Evolutionary conservation across 2,797 vertebrate species (phyloP).

Genomic region (Poeciliopsis infans): DNA sequence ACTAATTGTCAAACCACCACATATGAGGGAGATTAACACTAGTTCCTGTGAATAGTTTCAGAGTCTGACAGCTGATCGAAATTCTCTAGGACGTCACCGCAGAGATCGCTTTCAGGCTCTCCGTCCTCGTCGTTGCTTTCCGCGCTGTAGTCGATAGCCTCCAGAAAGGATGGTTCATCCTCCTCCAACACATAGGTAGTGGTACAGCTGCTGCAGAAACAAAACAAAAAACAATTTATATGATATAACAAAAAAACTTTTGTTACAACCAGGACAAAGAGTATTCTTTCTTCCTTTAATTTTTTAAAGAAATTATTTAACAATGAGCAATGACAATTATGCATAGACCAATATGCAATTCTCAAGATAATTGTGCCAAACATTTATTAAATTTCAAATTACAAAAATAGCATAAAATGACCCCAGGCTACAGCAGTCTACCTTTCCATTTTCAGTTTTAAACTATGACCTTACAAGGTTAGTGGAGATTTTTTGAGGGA

Average conservation of each 20-base stretch:
- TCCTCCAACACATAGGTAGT: conserved; percentile 95
- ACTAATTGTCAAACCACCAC: conserved; percentile 21
- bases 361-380: neutral
- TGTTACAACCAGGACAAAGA: neutral
- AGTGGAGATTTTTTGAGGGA: neutral
- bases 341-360: neutral
- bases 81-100: conserved; percentile 81
- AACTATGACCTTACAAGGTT: neutral
- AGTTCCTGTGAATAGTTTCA: conserved; percentile 81
- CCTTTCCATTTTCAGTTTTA: neutral
- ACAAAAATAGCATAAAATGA: neutral
- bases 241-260: neutral
- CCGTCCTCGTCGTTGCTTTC: conserved; percentile 90
- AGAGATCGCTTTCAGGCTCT: conserved; percentile 85
- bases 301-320: neutral
- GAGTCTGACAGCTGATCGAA: conserved; percentile 86
- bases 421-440: neutral
- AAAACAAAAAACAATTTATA: neutral
- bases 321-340: neutral
- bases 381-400: too few relatives aligned
- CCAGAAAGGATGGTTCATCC: conserved; percentile 94
- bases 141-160: conserved; percentile 98
- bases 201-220: conserved; percentile 81
- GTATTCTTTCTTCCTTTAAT: too few relatives aligned
- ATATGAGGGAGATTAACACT: neutral